A percentile compares a stretch with the other conserved stretches of the same genome.
Evolutionary conservation across 35 echinoderm and acorn worm genomes (phyloP).

Genomic region (Anneissia japonica): DNA sequence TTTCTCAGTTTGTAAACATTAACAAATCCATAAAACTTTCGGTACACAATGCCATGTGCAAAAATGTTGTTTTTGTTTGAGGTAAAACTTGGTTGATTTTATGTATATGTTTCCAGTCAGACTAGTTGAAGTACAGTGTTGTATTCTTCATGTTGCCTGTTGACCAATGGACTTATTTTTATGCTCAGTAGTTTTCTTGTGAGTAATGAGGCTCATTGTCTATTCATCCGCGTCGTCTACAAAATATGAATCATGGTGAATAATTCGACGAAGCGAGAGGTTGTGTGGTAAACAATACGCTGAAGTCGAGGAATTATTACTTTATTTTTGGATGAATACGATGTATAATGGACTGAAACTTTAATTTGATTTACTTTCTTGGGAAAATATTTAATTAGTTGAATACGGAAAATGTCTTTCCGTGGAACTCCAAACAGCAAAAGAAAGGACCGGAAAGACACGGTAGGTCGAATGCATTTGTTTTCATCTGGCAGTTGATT

Average conservation of each 20-base stretch:
- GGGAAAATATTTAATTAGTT: neutral
- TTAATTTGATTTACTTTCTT: neutral
- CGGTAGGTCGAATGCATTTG: neutral
- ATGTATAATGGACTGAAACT: neutral
- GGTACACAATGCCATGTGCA: too few relatives aligned
- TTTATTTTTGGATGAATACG: neutral
- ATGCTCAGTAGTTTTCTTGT: too few relatives aligned
- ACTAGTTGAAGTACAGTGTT: too few relatives aligned
- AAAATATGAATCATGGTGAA: neutral
- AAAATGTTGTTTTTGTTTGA: too few relatives aligned
- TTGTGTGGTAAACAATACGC: too few relatives aligned
- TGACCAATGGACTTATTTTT: too few relatives aligned
- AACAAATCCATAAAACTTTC: too few relatives aligned
- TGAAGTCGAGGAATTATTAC: neutral
- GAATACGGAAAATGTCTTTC: neutral
- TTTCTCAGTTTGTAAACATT: too few relatives aligned
- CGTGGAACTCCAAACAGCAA: neutral
- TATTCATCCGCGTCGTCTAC: neutral
- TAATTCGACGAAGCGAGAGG: neutral
- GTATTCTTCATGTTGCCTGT: too few relatives aligned
- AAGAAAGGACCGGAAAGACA: neutral
- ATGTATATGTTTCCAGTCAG: too few relatives aligned
- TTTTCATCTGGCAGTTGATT: neutral
- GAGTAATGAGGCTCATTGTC: neutral
- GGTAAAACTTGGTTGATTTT: too few relatives aligned